Evolutionary conservation across 2,888 invertebrate genomes (phyloP), one percentile per base, ranked within the genome.

Genomic region (Eupithecia vulgata): DNA sequence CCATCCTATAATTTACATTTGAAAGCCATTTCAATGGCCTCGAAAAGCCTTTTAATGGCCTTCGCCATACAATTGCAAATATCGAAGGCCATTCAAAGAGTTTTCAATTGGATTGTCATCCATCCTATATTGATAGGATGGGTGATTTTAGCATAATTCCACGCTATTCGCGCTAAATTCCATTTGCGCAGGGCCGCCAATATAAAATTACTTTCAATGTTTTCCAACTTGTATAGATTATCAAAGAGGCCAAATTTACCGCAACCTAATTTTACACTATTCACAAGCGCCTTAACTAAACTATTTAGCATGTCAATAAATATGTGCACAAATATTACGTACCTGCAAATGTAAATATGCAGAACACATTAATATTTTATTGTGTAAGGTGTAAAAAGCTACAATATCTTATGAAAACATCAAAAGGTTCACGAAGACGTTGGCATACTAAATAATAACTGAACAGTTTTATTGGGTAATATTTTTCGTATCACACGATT

Each of bases 241-340:
- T 57, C 12, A 57, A 57, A 57, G 21, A 52, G 48, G 5, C 57
- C 25, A 25, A 57, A 57, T 4, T 21, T 25, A 21, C 48, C 21
- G 21, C 21, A 52, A 52, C 48, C 21, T 57, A 12, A 57, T 67
- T 71, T 62, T 48, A 52, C 45, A 67, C 48, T 15, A 67, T 72
- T 59, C 8, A 15, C 65, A 66, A 35, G 62, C n/a, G 62, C 37
- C 61, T 35, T 52, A 65, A 65, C 30, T 48, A 45, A 45, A 52
- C 48, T 48, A 57, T 61, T 71, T 62, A 71, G 71, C 67, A 62
- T 62, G 48, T 1, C 64, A 52, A 45, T 72, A 73, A 69, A 66
- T 45, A 25, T 42, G 17, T 34, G 21, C 34, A 45, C 65, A 68
- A 73, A 73, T 69, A 72, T 68, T 48, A n/a, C 45, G 67, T 40